A percentile compares a stretch with the other conserved stretches of the same genome.
These are phyloP conservation scores for Acrossocheilus wenchowensis DNA, from an alignment of 2,797 vertebrate genomes.

Conservation along the genomic window DNA sequence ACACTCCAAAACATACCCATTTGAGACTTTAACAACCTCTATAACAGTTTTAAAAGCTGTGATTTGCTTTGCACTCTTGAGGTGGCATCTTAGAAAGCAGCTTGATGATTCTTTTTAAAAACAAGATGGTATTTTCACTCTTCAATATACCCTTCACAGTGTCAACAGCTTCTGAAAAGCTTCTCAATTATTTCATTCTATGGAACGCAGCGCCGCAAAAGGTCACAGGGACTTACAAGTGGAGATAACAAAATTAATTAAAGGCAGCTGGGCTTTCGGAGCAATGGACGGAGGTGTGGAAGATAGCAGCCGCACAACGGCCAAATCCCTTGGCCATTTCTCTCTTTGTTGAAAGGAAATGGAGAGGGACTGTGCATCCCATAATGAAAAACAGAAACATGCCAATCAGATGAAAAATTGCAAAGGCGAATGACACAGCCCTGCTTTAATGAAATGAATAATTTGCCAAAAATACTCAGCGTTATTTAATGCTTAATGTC, in stretches of 20 bases:
- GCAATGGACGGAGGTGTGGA: conserved; percentile 62
- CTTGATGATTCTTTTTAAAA: conserved; percentile 53
- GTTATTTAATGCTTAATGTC: conserved; percentile 69
- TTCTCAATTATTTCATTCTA: conserved; percentile 67
- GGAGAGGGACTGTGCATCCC: conserved; percentile 42
- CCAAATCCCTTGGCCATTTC: conserved; percentile 69
- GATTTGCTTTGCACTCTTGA: not conserved
- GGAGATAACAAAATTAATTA: conserved; percentile 80
- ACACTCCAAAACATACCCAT: not conserved
- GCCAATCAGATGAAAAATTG: conserved; percentile 73
- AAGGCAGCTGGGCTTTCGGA: conserved; percentile 63
- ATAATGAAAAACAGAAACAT: conserved; percentile 66
- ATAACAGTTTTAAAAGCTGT: not conserved
- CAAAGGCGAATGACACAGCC: conserved; percentile 61
- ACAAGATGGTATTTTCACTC: conserved; percentile 74
- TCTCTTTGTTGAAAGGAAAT: conserved; percentile 58
- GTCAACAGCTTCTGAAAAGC: conserved; percentile 56
- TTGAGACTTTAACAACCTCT: conserved; percentile 1
- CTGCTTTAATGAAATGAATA: conserved; percentile 75
- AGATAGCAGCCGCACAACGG: conserved; percentile 48
- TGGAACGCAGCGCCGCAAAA: conserved; percentile 74
- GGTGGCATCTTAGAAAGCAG: conserved; percentile 33
- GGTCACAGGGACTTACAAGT: conserved; percentile 79
- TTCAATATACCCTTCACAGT: conserved; percentile 68
- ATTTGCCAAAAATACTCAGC: conserved; percentile 70